A percentile compares a stretch with the other conserved stretches of the same genome.
Evolutionary conservation across 2,888 invertebrate genomes (phyloP).

Genomic region (Aphrophora alni): DNA sequence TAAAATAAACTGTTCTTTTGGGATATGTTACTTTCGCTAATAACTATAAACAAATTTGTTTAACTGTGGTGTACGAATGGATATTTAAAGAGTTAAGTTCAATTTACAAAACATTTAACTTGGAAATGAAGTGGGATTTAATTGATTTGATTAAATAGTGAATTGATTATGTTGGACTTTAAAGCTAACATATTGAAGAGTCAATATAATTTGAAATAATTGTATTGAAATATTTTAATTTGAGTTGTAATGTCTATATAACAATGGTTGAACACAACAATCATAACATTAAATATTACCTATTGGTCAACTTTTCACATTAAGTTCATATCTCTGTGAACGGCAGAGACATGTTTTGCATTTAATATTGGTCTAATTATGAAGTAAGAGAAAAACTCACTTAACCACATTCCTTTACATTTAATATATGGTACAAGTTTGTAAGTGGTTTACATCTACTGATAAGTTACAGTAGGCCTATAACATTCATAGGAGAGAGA

Average conservation of each 20-base stretch:
- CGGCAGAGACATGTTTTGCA: background rate
- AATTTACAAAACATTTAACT: too few species aligned
- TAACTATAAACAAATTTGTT: too few species aligned
- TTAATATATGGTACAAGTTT: background rate
- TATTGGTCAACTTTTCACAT: background rate
- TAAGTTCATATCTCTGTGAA: background rate
- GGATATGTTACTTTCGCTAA: too few species aligned
- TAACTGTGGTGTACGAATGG: too few species aligned
- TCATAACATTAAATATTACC: background rate
- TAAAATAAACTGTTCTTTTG: too few species aligned
- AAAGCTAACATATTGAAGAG: too few species aligned
- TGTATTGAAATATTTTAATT: too few species aligned
- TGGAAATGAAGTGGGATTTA: too few species aligned
- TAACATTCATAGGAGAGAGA: background rate
- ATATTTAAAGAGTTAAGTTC: too few species aligned
- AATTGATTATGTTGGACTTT: too few species aligned
- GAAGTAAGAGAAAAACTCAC: background rate
- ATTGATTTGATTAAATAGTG: too few species aligned
- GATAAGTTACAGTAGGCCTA: background rate
- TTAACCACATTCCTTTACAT: slow-evolving; percentile 3
- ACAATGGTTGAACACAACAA: background rate
- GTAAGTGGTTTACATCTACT: background rate
- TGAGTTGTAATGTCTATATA: background rate
- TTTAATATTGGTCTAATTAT: background rate
- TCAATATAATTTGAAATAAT: too few species aligned